A percentile compares a stretch with the other conserved stretches of the same genome.
phyloP scores from a whole-genome alignment of 2,113 vertebrate species.

The Eubucco bourcierii region DNA sequence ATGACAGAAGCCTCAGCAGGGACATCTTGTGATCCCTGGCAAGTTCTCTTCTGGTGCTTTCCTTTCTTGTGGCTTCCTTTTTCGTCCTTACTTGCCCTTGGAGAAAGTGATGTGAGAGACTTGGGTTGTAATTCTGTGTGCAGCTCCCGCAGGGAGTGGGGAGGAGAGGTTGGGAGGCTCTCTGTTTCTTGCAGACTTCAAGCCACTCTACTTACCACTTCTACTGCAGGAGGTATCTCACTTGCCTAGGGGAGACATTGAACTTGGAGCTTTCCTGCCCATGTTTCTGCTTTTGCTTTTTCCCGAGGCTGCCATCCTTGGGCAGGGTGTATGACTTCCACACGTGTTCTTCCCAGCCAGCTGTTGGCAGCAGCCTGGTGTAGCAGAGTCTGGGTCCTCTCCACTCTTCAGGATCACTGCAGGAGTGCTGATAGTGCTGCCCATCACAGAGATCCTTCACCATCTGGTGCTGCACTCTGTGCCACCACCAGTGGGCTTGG shows the following conservation, averaged over 20 bases:
- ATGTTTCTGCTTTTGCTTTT: not conserved
- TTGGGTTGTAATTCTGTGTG: not conserved
- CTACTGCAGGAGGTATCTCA: not conserved
- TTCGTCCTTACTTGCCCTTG: not conserved
- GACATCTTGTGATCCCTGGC: not conserved
- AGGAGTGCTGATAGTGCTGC: not conserved
- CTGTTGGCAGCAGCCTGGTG: not conserved
- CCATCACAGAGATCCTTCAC: not conserved
- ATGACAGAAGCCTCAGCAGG: not conserved
- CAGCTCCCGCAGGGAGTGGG: not conserved
- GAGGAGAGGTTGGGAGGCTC: not conserved
- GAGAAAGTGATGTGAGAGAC: not conserved
- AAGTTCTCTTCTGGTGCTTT: not conserved
- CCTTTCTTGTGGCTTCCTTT: not conserved
- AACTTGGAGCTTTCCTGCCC: not conserved
- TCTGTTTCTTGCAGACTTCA: not conserved
- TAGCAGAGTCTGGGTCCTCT: not conserved
- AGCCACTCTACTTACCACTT: not conserved
- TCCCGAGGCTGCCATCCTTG: not conserved
- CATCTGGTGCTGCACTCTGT: not conserved
- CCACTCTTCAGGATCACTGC: not conserved
- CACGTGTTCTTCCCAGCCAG: accelerated
- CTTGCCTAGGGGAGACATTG: not conserved
- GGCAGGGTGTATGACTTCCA: not conserved
- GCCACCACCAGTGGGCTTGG: not conserved